phyloP scores from a whole-genome alignment of 1,140 invertebrate genomes.

The Plutomurus gul region DNA sequence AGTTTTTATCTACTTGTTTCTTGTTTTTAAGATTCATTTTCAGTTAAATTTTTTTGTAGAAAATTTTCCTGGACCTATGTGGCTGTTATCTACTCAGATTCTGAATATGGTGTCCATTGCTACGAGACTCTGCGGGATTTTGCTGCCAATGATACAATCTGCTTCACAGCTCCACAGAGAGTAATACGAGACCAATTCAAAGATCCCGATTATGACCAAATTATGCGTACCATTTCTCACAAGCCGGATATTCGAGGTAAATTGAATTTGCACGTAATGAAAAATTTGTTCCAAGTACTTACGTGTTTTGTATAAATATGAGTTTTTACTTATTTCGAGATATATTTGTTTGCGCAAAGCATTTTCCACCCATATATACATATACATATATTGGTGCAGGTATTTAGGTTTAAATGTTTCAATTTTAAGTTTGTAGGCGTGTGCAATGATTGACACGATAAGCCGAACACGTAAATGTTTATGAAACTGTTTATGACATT shows the following conservation, averaged over 20 bases:
- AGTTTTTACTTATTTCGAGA: too few species aligned
- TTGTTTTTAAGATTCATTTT: too few species aligned
- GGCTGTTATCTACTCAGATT: constrained; percentile 66
- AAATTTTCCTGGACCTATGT: constrained; percentile 65
- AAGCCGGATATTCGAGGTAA: constrained; percentile 54
- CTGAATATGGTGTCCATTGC: constrained; percentile 63
- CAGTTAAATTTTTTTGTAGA: constrained; percentile 58
- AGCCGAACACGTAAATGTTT: neutral
- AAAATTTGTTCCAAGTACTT: too few species aligned
- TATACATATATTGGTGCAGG: too few species aligned
- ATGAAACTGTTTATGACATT: constrained; percentile 26
- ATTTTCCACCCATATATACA: too few species aligned
- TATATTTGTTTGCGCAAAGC: too few species aligned
- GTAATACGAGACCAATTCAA: constrained; percentile 59
- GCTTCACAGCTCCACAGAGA: constrained; percentile 61
- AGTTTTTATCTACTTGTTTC: too few species aligned
- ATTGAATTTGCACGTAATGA: too few species aligned
- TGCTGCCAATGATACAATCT: constrained; percentile 62
- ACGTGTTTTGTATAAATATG: too few species aligned
- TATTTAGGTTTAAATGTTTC: too few species aligned
- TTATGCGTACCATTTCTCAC: constrained; percentile 58
- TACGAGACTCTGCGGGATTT: constrained; percentile 62
- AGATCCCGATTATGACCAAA: constrained; percentile 60
- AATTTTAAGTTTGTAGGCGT: too few species aligned
- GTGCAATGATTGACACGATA: neutral